Base-by-base conservation (phyloP, 2,113 vertebrate species). In the Chelonoidis abingdonii region DNA sequence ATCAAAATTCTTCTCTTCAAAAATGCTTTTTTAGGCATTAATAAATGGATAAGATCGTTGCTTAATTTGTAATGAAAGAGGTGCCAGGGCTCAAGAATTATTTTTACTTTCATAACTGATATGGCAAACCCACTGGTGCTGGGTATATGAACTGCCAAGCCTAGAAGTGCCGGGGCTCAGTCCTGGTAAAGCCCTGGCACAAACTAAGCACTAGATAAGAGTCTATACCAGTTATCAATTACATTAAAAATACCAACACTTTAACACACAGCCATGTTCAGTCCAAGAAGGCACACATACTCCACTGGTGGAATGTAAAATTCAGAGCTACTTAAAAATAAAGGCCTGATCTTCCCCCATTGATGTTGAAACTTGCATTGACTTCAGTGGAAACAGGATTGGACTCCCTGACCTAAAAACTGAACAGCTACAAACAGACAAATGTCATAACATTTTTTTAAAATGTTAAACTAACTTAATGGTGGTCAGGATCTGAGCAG, bases 221-320 rank as follows among this genome's bases (percentile, higher is more conserved):
- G 1, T 35, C n/a, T 38, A 22, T 19, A 38, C 8, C 19, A 38
- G 8, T 6, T 44, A 4, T 1, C 1, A 57, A 3, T 83, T 89
- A 5, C 25, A 7, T 3, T 52, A 59, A 2, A 25, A 50, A 9
- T 4, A 69, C 0, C 86, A 83, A 44, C 81, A 41, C 22, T 86
- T 22, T 54, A 54, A 4, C 84, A 59, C 3, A 6, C 0, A 35
- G 5, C 57, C 87, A 54, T 0, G 0, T 72, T 85, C 11, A 84
- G 83, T 27, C 14, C 53, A 56, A 0, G 0, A 65, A 0, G 56
- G 54, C 1, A 1, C 65, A 5, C 1, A 21, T 41, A 38, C 1
- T 1, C 75, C 12, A 0, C 16, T 8, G 47, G 5, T 16, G 17
- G 10, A 6, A 83, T 2, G 2, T 85, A 92, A 95, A 85, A 82